Percentiles rank a stretch among this genome's conserved stretches.
Evolutionary conservation across 1,140 invertebrate species (phyloP).

Genomic region (Bombus difficillimus): DNA sequence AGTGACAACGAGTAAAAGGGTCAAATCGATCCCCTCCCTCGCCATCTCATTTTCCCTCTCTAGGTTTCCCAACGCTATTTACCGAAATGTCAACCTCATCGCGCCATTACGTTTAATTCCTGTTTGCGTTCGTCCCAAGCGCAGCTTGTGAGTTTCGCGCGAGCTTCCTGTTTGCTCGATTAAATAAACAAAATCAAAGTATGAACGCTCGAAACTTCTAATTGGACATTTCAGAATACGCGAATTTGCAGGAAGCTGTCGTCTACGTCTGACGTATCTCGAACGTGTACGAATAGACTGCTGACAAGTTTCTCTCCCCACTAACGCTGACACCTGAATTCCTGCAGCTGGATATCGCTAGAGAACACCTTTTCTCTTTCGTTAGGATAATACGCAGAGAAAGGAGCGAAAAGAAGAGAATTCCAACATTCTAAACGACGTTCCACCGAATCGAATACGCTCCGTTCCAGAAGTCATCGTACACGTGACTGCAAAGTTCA

Average conservation of each 20-base stretch:
- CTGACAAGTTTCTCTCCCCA: not conserved
- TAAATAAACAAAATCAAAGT: conserved; percentile 45
- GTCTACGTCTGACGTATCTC: not conserved
- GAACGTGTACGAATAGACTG: not conserved
- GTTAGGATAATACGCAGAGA: not conserved
- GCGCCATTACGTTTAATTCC: conserved; percentile 6
- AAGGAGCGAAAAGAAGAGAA: no score
- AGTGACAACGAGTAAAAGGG: not conserved
- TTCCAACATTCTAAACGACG: no score
- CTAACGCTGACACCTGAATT: not conserved
- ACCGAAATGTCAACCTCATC: not conserved
- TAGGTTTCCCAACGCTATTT: not conserved
- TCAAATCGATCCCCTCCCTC: not conserved
- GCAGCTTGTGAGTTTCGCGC: not conserved
- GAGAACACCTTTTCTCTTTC: not conserved
- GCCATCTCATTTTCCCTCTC: no score
- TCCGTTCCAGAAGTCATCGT: no score
- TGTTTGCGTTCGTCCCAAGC: conserved; percentile 17
- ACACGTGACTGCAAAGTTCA: not conserved
- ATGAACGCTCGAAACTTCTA: conserved; percentile 31
- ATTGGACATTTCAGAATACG: conserved; percentile 7
- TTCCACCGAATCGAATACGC: no score
- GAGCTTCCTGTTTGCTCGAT: conserved; percentile 10
- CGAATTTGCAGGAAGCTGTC: not conserved
- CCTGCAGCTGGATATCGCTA: not conserved